Base-by-base conservation (phyloP, 2,113 vertebrate species). In the Sorex fumeus region DNA sequence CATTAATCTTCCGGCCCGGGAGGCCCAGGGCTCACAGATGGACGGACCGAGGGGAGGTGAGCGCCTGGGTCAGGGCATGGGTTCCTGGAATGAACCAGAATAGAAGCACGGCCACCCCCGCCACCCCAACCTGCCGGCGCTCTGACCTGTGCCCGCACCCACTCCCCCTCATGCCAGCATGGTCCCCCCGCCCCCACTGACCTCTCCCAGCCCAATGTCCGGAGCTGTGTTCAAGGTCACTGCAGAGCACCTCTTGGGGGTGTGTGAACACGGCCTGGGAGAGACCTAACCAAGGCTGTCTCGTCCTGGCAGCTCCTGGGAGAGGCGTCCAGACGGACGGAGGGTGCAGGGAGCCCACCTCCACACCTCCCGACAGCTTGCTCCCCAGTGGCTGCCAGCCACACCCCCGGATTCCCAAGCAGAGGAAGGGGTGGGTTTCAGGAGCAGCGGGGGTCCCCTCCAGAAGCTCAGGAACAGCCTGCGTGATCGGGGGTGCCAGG, bases 1-100 rank as follows among this genome's bases (percentile, higher is more conserved):
- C 96, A 96, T 96, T 96, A 96, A 96, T 97, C 96, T 97, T 95
- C 74, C 74, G 6, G 84, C 78, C 92, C 0, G 0, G 94, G 94
- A 93, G 91, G 91, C 87, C 89, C 95, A 88, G 76, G 79, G 87
- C 88, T 95, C 94, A 96, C 95, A 96, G 95, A 97, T 93, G 94
- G 96, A 95, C 88, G 87, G n/a, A 70, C 94, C 12, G 13, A 82
- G 87, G 89, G 76, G 77, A 72, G 62, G 89, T 84, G 94, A 95
- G 91, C 84, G 87, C 77, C 93, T 94, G 95, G 95, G 96, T 96
- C 96, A 96, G 43, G 19, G 21, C 70, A 78, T 6, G 27, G 84
- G 71, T 95, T 50, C 60, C 92, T 71, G 40, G 13, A 84, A 93
- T 91, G 94, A 91, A 60, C 74, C 78, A 95, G 84, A 96, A 96